Conservation (phyloP, 2,888 invertebrate genomes). For the Pachliopta kotzebuea region DNA sequence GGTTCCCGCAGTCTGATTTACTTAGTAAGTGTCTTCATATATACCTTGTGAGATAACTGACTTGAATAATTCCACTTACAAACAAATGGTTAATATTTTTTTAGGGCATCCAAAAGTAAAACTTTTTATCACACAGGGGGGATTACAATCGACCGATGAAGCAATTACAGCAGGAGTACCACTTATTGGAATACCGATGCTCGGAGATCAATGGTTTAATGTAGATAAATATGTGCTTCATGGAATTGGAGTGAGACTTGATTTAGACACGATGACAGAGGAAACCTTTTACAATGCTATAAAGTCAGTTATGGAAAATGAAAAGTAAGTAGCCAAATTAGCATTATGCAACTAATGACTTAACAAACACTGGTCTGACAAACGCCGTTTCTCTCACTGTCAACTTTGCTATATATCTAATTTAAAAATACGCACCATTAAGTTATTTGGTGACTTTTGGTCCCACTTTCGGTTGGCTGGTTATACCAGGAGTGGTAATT, state of each 20-base stretch:
- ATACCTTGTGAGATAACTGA: too few relatives aligned
- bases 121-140: conserved; percentile 68
- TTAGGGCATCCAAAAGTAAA: conserved; percentile 67
- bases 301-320: conserved; percentile 32
- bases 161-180: conserved; percentile 59
- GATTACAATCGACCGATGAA: conserved; percentile 65
- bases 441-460: too few relatives aligned
- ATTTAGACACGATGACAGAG: conserved; percentile 44
- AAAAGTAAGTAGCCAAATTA: too few relatives aligned
- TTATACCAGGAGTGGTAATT: too few relatives aligned
- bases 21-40: conserved; percentile 44
- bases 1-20: conserved; percentile 70
- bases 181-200: conserved; percentile 58
- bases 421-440: too few relatives aligned
- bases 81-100: conserved; percentile 13
- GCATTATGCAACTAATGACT: too few relatives aligned
- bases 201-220: conserved; percentile 60
- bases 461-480: too few relatives aligned
- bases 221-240: conserved; percentile 44
- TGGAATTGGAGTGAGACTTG: conserved; percentile 49
- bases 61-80: not conserved
- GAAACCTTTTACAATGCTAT: conserved; percentile 38
- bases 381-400: too few relatives aligned
- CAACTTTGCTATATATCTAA: too few relatives aligned
- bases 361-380: too few relatives aligned